phyloP scores from a whole-genome alignment of 2,797 vertebrate species.

The Podarcis siculus region DNA sequence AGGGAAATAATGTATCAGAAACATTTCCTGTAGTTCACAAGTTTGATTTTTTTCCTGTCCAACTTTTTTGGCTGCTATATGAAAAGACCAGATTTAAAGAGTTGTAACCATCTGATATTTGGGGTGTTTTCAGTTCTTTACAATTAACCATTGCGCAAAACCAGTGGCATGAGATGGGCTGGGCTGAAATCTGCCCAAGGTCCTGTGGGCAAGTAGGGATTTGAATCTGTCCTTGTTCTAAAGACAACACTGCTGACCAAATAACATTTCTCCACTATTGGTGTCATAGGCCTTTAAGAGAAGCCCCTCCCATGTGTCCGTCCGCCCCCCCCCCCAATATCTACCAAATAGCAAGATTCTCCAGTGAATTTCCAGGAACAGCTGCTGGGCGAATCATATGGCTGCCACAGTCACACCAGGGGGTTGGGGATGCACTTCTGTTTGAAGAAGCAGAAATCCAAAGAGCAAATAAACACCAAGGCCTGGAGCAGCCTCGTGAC shows the following conservation, averaged over 20 bases:
- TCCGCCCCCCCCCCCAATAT: background rate
- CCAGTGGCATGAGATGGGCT: background rate
- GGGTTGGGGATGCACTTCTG: background rate
- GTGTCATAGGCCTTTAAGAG: background rate
- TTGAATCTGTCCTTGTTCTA: background rate
- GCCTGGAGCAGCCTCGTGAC: background rate
- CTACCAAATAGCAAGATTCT: background rate
- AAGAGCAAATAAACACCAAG: constrained; percentile 14
- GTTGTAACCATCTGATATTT: background rate
- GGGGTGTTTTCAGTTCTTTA: background rate
- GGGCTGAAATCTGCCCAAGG: background rate
- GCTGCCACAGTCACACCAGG: constrained; percentile 9
- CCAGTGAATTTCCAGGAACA: constrained; percentile 12
- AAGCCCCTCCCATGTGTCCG: background rate
- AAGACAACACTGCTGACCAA: background rate
- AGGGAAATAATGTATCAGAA: background rate
- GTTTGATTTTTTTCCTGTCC: background rate
- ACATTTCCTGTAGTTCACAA: background rate
- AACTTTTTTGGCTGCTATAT: background rate
- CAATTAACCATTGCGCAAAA: background rate
- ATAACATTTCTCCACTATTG: background rate
- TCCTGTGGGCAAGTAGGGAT: background rate
- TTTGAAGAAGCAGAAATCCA: constrained; percentile 25
- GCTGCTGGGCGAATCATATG: constrained; percentile 14
- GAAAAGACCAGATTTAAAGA: background rate